Evolutionary conservation across 2,113 vertebrate genomes (phyloP).

Genomic region (Eonycteris spelaea): DNA sequence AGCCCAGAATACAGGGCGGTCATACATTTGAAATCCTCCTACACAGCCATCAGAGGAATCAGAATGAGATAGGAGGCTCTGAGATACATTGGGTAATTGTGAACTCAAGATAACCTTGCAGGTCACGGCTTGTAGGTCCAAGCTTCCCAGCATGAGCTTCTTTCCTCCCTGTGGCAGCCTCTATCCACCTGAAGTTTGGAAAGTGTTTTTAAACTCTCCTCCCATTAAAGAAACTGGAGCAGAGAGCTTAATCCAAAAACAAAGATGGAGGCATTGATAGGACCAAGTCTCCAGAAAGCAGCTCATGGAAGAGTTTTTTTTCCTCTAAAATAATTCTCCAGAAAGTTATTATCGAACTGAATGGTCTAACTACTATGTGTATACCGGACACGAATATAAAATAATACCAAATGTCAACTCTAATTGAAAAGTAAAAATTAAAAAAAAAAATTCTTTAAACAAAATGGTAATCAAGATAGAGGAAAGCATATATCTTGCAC

Average conservation of each 20-base stretch:
- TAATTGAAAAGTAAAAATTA: too few species aligned
- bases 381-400: too few species aligned
- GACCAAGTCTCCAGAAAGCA: neutral
- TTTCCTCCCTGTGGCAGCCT: neutral
- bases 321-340: neutral
- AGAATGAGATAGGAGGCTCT: neutral
- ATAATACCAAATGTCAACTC: too few species aligned
- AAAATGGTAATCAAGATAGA: neutral
- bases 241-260: neutral
- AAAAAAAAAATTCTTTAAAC: too few species aligned
- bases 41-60: neutral
- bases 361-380: too few species aligned
- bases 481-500: neutral
- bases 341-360: neutral
- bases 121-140: neutral
- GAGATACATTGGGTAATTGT: accelerated
- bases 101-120: too few species aligned
- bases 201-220: neutral
- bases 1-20: neutral
- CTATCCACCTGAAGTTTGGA: neutral
- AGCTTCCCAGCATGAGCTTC: neutral
- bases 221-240: neutral
- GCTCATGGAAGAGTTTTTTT: neutral
- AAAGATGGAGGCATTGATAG: neutral
- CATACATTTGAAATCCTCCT: neutral